Conservation (phyloP, 1,140 invertebrate species). For the Grapholita molesta region DNA sequence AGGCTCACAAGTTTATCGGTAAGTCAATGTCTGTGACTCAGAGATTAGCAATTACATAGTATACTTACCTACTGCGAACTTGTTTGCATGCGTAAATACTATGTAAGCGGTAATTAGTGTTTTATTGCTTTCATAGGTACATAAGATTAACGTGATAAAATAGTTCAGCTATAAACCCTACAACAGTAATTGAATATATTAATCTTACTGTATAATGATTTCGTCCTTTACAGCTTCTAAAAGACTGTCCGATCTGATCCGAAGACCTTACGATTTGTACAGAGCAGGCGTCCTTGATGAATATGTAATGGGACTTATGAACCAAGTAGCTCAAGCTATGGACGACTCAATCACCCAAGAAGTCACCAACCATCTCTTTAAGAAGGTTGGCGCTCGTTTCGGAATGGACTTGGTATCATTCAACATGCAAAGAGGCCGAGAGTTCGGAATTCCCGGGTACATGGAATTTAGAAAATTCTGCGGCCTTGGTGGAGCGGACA, state of each 20-base stretch:
- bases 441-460: constrained; percentile 95
- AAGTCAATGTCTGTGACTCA: constrained; percentile 35
- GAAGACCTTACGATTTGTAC: constrained; percentile 94
- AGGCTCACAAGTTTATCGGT: constrained; percentile 95
- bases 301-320: constrained; percentile 95
- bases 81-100: neutral
- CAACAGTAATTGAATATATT: too few species aligned
- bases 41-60: neutral
- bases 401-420: constrained; percentile 96
- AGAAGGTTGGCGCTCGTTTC: constrained; percentile 90
- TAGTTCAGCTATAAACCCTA: too few species aligned
- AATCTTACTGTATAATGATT: too few species aligned
- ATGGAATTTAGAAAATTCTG: constrained; percentile 96
- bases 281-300: constrained; percentile 93
- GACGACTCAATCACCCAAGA: constrained; percentile 96
- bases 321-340: constrained; percentile 96
- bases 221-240: constrained; percentile 85
- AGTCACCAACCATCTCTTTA: constrained; percentile 95
- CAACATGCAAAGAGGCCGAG: constrained; percentile 95
- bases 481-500: constrained; percentile 87
- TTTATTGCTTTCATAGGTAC: too few species aligned
- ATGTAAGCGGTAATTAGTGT: too few species aligned
- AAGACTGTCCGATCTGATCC: constrained; percentile 91
- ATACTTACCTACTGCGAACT: neutral
- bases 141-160: too few species aligned